Base-by-base conservation (phyloP, 2,113 vertebrate genomes). In the Zeus faber region DNA sequence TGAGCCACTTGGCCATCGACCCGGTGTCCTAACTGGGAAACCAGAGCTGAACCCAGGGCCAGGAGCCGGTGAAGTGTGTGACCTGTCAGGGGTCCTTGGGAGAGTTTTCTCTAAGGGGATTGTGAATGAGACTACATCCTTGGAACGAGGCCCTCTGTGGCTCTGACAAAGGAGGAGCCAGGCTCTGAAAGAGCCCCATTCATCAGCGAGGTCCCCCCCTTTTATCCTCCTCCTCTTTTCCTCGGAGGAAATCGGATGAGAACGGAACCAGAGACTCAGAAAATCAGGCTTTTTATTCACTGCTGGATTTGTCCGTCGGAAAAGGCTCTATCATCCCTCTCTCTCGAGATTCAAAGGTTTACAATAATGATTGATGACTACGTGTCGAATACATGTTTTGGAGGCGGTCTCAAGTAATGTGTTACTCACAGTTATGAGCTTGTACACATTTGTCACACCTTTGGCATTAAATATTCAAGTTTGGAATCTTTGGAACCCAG, bases 81-180 rank as follows among this genome's bases (percentile, higher is more conserved):
- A 74, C 81, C 74, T 59, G 69, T 70, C 70, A 70, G 68, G 68
- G 80, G 72, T 73, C 65, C 65, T 48, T 22, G 35, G 37, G 17
- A 49, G 67, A 61, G 45, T 70, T 76, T 70, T 62, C 49, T 63
- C 43, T 29, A 35, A 4, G 35, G 59, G 59, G 44, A 23, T 60
- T 16, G 24, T 63, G 58, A 70, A 82, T 81, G 70, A 79, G 58
- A 58, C 50, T 29, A 78, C 79, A 79, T 74, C 67, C 54, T 77
- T 74, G 76, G 70, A 82, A 67, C 57, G 35, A 67, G 74, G 62
- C 72, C 76, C 62, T 77, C 71, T 55, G 69, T 68, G 49, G 58
- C 67, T 59, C 56, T 62, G 56, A 80, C 77, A 85, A 79, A 84
- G 57, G 72, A 76, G 63, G 74, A 79, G 64, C 72, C 63, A 74